phyloP scores from a whole-genome alignment of 2,113 vertebrate genomes.

The Oplegnathus fasciatus region DNA sequence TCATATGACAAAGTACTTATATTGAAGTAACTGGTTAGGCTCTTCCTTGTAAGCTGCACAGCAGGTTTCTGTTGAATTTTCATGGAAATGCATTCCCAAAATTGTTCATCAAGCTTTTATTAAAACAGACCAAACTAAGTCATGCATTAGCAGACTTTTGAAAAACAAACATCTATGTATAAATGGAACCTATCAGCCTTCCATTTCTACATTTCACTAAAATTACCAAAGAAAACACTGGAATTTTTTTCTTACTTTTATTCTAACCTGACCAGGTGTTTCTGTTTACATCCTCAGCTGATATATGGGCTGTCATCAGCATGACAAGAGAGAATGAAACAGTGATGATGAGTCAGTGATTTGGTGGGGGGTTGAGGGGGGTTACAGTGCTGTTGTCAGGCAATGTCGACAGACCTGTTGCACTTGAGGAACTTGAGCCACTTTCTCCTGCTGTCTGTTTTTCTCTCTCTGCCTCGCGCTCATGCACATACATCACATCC shows the following conservation, averaged over 20 bases:
- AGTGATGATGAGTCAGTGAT: conserved; percentile 9
- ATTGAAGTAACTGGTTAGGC: background rate
- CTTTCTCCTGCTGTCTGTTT: conserved; percentile 16
- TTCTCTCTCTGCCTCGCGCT: background rate
- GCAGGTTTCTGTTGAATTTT: background rate
- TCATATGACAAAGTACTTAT: background rate
- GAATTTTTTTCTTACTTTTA: background rate
- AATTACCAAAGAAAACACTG: too few relatives aligned
- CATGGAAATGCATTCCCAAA: background rate
- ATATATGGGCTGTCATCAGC: background rate
- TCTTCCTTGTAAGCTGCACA: background rate
- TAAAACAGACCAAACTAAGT: background rate
- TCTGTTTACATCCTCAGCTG: conserved; percentile 13
- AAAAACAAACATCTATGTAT: background rate
- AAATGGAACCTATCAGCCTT: too few relatives aligned
- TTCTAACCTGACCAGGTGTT: background rate
- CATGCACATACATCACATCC: background rate
- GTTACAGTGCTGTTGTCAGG: background rate
- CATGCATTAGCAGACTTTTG: background rate
- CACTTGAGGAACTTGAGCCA: conserved; percentile 41
- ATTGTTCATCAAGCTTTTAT: background rate
- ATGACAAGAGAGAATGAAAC: conserved; percentile 21
- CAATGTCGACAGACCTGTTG: conserved; percentile 70
- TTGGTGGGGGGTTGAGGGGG: background rate
- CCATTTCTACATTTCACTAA: too few relatives aligned